Evolutionary conservation across 1,140 invertebrate genomes (phyloP), one percentile per base, ranked within the genome.

Genomic region (Diploscapter pachys): DNA sequence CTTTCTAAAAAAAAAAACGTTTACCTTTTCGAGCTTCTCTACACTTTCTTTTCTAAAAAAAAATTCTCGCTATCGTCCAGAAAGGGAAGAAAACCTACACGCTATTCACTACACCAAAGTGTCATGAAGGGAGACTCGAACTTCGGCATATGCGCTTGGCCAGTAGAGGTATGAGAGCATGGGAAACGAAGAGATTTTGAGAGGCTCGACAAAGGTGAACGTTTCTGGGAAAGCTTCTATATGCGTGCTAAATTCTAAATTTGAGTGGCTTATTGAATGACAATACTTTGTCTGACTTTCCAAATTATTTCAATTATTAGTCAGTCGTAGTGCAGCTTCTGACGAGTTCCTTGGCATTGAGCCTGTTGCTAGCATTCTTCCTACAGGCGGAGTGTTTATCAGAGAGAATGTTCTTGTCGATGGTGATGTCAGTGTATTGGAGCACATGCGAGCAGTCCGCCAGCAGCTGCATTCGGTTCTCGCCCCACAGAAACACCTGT

Each of bases 271-370:
- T 6, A 55, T 68, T 51, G 8, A 54, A 55, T 68, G 66, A 52
- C 9, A 54, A 52, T 68, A 68, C 8, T 52, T 2, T 65, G 8
- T 6, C 6, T 31, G 31, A 31, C 1, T 65, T 64, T 6, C 13
- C 63, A 64, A 13, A 64, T 48, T 64, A 63, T 64, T 64, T 64
- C 50, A 63, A 4, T 49, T 49, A 31, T 69, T 57, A 74, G 53
- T 74, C 73, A 49, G 73, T 51, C 55, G 73, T 74, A 6, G 73
- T 74, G 52, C 73, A 74, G 66, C 73, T 74, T 68, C 73, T 57
- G 50, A 74, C 64, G 4, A 74, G 51, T 53, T 74, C 73, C 50
- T 74, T 74, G 8, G 54, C 65, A 48, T 65, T 57, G 50, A 5
- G 55, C 55, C 5, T 55, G 51, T 2, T 31, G 31, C 31, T 31